These are phyloP conservation scores for Heterotis niloticus DNA, from an alignment of 2,113 vertebrate genomes.

Conservation along the genomic window DNA sequence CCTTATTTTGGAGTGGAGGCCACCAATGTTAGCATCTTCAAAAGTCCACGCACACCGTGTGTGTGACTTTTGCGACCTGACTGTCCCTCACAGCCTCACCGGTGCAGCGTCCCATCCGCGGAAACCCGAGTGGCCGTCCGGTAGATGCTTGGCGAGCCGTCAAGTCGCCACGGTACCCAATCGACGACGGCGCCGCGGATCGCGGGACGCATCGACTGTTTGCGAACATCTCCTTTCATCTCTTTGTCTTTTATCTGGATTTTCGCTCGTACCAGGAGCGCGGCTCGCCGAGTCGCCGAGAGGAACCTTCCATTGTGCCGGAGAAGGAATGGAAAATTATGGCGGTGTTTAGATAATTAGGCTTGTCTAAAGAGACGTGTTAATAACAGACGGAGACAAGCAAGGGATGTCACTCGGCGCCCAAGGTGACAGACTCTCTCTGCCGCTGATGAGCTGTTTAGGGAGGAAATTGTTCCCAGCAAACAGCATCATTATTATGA, in stretches of 20 bases:
- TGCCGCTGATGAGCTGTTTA: conserved; percentile 76
- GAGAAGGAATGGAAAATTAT: conserved; percentile 77
- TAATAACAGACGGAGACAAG: conserved; percentile 75
- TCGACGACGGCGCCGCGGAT: not conserved
- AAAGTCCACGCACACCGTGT: not conserved
- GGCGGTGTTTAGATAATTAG: conserved; percentile 79
- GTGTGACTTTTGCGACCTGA: not conserved
- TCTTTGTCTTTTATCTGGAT: conserved; percentile 67
- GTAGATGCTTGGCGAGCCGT: not conserved
- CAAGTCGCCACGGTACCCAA: not conserved
- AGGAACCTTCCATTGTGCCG: conserved; percentile 76
- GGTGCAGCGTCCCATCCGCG: not conserved
- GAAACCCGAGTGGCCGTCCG: not conserved
- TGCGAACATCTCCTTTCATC: not conserved
- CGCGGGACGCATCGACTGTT: conserved; percentile 9
- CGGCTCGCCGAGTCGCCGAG: conserved; percentile 70
- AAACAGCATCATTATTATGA: conserved; percentile 74
- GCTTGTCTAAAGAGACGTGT: conserved; percentile 78
- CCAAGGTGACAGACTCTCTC: conserved; percentile 75
- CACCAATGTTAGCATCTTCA: too few species aligned
- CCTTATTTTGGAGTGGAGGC: too few species aligned
- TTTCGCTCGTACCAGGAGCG: conserved; percentile 63
- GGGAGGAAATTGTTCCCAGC: conserved; percentile 75
- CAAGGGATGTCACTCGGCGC: conserved; percentile 73
- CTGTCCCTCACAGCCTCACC: not conserved